Base-by-base conservation (phyloP, 2,113 vertebrate species). In the Channa maculata region DNA sequence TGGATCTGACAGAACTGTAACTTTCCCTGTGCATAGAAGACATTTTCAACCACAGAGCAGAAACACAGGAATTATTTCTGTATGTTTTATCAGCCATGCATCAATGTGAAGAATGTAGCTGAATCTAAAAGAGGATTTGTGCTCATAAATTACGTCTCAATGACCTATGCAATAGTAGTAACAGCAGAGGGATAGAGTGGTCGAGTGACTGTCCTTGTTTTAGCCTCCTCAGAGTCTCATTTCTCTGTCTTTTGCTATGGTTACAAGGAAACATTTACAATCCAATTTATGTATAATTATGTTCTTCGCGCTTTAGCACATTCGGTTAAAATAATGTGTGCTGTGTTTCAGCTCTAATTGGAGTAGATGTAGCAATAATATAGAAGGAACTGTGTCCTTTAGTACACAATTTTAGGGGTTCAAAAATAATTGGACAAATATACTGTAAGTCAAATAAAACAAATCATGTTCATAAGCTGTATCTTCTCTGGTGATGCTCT, bases 11-110 rank as follows among this genome's bases (percentile, higher is more conserved):
- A 83, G 38, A 66, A 69, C 59, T 37, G 36, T 45, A 83, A 55
- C 45, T 68, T 67, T 64, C 51, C 54, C 49, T n/a, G 37, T n/a
- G 45, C 38, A 60, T 1, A 9, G 36, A 34, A 65, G 65, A 52
- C 24, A 39, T 39, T 71, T 84, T 50, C 62, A 67, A 60, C 39
- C 45, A 7, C 33, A 38, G 55, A 77, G 61, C 72, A 15, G 48
- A 36, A 75, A 62, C 54, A 52, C 61, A 65, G 71, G 82, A 89
- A 77, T 82, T 76, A 24, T 88, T 88, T 73, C 82, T 77, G 62
- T 79, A 8, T 13, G 48, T 61, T 67, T 68, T 34, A 41, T 13
- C 65, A 53, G 67, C 45, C 58, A 70, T 86, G 52, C 79, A 86
- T 87, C 88, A 88, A 41, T 0, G 8, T 66, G 71, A 86, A 60